These are phyloP conservation scores for Perognathus longimembris DNA, from an alignment of 2,113 vertebrate genomes.

Conservation along the genomic window DNA sequence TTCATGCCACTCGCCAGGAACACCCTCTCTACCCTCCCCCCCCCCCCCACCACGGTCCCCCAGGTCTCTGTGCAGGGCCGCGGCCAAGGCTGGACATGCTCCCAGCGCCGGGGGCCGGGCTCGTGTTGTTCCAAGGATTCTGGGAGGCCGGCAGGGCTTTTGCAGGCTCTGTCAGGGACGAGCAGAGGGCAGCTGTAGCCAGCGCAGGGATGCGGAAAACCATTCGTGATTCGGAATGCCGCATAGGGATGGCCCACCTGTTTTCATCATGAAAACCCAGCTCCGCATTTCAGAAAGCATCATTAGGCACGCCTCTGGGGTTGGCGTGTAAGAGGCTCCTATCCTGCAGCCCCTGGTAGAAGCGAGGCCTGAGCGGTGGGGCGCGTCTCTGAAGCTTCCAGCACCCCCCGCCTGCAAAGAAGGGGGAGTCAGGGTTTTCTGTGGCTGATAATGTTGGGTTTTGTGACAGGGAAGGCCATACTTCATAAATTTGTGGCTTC, in stretches of 20 bases:
- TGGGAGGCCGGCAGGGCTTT: not conserved
- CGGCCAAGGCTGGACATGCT: not conserved
- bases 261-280: not conserved
- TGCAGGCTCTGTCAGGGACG: not conserved
- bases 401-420: not conserved
- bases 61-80: not conserved
- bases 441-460: not conserved
- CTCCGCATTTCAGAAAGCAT: slow-evolving; percentile 33
- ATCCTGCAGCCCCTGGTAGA: not conserved
- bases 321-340: not conserved
- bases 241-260: not conserved
- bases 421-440: not conserved
- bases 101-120: not conserved
- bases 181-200: not conserved
- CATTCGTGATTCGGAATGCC: not conserved
- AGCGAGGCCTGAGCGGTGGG: not conserved
- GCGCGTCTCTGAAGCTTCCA: not conserved
- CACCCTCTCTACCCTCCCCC: too few relatives aligned
- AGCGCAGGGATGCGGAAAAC: not conserved
- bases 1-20: not conserved
- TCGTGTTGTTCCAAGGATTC: slow-evolving; percentile 11
- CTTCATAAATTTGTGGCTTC: too few relatives aligned
- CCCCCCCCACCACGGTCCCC: too few relatives aligned
- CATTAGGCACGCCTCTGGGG: slow-evolving; percentile 40
- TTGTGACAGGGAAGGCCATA: not conserved